These are phyloP conservation scores for Thecophora atra DNA, from an alignment of 2,888 invertebrate genomes.

Conservation along the genomic window DNA sequence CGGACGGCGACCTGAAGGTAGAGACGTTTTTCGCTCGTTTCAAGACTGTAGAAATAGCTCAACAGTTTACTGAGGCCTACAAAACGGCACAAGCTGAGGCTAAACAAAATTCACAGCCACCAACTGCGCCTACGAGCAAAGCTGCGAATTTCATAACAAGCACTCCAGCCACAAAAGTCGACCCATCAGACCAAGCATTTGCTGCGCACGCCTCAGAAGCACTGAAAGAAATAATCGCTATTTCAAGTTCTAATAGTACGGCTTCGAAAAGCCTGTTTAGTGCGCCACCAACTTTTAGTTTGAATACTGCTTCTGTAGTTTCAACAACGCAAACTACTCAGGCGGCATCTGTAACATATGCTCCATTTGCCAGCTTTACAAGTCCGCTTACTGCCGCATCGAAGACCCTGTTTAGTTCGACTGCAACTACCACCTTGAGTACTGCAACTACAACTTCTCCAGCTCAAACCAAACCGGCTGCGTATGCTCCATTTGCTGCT, in stretches of 20 bases:
- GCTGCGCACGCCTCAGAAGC: background rate
- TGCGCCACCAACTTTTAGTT: too few relatives aligned
- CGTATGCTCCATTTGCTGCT: conserved; percentile 55
- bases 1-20: conserved; percentile 77
- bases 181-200: conserved; percentile 9
- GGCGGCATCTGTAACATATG: too few relatives aligned
- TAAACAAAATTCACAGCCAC: conserved; percentile 24
- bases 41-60: conserved; percentile 79
- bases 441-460: conserved; percentile 24
- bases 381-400: conserved; percentile 33
- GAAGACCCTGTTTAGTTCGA: conserved; percentile 49
- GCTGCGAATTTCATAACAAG: conserved; percentile 56
- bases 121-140: conserved; percentile 43
- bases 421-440: conserved; percentile 33
- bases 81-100: conserved; percentile 70
- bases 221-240: background rate
- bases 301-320: too few relatives aligned
- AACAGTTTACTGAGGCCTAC: conserved; percentile 78
- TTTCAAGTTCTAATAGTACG: conserved; percentile 3
- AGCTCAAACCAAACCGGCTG: conserved; percentile 33
- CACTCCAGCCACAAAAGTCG: conserved; percentile 50
- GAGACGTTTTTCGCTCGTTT: conserved; percentile 87
- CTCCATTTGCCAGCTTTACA: too few relatives aligned
- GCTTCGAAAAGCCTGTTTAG: too few relatives aligned
- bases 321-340: too few relatives aligned